A percentile compares a stretch with the other conserved stretches of the same genome.
Evolutionary conservation across 2,113 vertebrate genomes (phyloP).

Genomic region (Eulemur macaco): DNA sequence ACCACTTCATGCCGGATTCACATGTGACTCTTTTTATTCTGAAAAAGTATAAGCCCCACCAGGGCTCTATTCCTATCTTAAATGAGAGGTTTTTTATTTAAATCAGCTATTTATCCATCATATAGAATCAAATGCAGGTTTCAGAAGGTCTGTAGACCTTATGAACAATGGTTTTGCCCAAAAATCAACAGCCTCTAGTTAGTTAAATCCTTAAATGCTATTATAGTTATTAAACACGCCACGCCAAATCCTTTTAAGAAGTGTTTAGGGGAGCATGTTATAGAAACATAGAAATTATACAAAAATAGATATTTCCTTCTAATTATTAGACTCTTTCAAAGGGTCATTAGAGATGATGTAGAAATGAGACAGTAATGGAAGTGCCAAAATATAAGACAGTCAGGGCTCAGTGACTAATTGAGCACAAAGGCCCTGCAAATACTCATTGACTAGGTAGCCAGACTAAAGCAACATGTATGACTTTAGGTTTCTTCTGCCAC

Average conservation of each 20-base stretch:
- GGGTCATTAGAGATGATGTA: neutral
- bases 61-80: neutral
- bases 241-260: neutral
- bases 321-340: neutral
- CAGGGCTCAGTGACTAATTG: neutral
- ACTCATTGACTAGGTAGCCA: neutral
- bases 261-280: neutral
- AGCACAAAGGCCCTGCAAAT: neutral
- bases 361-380: neutral
- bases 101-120: neutral
- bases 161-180: neutral
- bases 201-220: neutral
- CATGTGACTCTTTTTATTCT: neutral
- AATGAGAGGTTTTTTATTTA: neutral
- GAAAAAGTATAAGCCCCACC: neutral
- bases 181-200: neutral
- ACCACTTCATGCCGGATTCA: neutral
- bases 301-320: neutral
- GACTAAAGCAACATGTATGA: neutral
- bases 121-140: neutral
- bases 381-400: neutral
- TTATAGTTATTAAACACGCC: neutral
- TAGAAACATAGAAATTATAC: neutral
- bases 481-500: neutral
- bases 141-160: neutral